These are phyloP conservation scores for Pecten maximus DNA, from an alignment of 2,888 invertebrate genomes.

Conservation along the genomic window DNA sequence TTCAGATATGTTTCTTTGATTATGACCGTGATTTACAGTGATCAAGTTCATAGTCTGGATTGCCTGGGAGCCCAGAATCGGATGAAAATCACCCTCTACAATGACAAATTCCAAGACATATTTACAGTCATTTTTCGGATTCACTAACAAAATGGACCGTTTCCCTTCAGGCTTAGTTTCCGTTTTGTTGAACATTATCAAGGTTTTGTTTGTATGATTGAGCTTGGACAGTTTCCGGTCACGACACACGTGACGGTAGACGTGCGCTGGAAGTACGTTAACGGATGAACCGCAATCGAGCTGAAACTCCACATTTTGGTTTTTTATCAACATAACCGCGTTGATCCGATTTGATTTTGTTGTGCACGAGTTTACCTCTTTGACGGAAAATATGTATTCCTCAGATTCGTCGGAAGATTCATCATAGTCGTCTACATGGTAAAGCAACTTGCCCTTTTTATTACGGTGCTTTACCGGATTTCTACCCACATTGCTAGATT, in stretches of 20 bases:
- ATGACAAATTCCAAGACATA: slow-evolving; percentile 47
- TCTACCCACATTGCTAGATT: no score
- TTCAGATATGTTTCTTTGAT: slow-evolving; percentile 38
- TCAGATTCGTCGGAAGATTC: no score
- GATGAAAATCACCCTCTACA: slow-evolving; percentile 40
- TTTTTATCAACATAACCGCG: slow-evolving; percentile 36
- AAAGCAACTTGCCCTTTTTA: no score
- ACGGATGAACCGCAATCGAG: slow-evolving; percentile 45
- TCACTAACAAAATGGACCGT: slow-evolving; percentile 39
- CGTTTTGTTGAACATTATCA: slow-evolving; percentile 52
- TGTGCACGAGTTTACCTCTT: not conserved
- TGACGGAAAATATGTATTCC: slow-evolving; percentile 5
- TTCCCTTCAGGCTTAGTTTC: slow-evolving; percentile 44
- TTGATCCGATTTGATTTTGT: not conserved
- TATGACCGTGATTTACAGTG: slow-evolving; percentile 49
- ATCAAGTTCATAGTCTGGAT: slow-evolving; percentile 52
- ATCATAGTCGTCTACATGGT: no score
- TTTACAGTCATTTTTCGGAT: slow-evolving; percentile 43
- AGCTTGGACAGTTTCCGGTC: slow-evolving; percentile 37
- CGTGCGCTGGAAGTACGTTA: slow-evolving; percentile 40
- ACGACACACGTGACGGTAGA: slow-evolving; percentile 42
- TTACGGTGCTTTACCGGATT: no score
- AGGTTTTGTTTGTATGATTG: slow-evolving; percentile 37
- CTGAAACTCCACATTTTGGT: slow-evolving; percentile 45
- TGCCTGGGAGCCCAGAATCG: slow-evolving; percentile 46